Evolutionary conservation across 2,113 vertebrate species (phyloP).

Genomic region (Helogale parvula): DNA sequence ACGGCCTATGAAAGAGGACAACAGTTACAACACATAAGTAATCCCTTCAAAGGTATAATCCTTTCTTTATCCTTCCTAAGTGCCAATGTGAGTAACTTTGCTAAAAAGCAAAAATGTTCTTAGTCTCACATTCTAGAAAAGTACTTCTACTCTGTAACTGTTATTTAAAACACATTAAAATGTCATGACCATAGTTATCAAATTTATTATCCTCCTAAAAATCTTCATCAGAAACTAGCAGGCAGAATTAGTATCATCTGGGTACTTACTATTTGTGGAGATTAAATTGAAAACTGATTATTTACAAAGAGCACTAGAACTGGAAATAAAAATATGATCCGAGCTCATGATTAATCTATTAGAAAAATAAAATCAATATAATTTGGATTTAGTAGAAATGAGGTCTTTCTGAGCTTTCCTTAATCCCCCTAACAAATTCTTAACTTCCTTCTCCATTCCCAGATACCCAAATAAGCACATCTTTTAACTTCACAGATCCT

Average conservation of each 20-base stretch:
- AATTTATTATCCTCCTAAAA: slow-evolving; percentile 19
- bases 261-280: slow-evolving; percentile 2
- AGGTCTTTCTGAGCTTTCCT: background rate
- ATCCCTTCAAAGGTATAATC: background rate
- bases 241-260: background rate
- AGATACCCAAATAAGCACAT: background rate
- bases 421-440: background rate
- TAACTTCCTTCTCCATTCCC: background rate
- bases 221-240: slow-evolving; percentile 20
- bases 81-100: background rate
- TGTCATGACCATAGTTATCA: background rate
- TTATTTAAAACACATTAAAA: background rate
- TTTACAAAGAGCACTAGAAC: slow-evolving; percentile 6
- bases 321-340: slow-evolving; percentile 15
- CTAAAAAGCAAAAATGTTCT: slow-evolving; percentile 35
- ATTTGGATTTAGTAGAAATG: background rate
- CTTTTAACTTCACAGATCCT: background rate
- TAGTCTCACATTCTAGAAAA: slow-evolving; percentile 4
- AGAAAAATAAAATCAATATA: background rate
- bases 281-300: slow-evolving; percentile 30
- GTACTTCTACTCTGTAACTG: background rate
- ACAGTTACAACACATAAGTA: slow-evolving; percentile 5
- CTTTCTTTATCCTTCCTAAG: background rate
- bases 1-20: slow-evolving; percentile 90
- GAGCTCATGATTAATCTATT: slow-evolving; percentile 1